phyloP scores from a whole-genome alignment of 1,140 invertebrate species.

The Uloborus diversus region DNA sequence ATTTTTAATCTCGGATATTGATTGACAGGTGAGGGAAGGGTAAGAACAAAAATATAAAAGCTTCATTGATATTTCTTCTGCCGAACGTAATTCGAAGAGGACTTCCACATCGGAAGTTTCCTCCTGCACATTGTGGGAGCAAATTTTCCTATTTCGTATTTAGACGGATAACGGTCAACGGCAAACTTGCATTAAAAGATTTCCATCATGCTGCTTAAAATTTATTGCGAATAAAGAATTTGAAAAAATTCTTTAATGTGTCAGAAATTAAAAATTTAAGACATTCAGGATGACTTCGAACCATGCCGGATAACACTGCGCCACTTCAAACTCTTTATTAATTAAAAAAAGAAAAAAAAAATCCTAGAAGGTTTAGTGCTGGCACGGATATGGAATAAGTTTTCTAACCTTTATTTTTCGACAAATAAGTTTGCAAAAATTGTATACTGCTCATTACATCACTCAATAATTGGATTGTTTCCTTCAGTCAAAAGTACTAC shows the following conservation, averaged over 20 bases:
- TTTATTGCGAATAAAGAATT: too few relatives aligned
- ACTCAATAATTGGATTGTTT: conserved; percentile 3
- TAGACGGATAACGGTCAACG: neutral
- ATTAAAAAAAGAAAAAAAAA: too few relatives aligned
- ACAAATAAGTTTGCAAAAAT: neutral
- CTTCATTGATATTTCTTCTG: neutral
- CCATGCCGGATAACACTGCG: too few relatives aligned
- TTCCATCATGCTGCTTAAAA: too few relatives aligned
- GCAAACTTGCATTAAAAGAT: neutral
- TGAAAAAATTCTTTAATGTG: too few relatives aligned
- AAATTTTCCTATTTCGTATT: too few relatives aligned
- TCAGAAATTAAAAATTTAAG: too few relatives aligned
- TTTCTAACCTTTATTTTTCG: neutral
- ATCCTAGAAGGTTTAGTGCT: too few relatives aligned
- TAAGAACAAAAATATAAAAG: neutral
- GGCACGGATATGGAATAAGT: neutral
- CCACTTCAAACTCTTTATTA: too few relatives aligned
- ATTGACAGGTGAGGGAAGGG: conserved; percentile 4
- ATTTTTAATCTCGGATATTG: neutral
- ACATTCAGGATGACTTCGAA: too few relatives aligned
- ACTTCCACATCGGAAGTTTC: neutral
- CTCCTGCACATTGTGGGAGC: neutral
- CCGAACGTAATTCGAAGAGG: neutral
- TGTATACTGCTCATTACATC: neutral
- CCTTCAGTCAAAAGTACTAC: too few relatives aligned